Conservation (phyloP, 2,113 vertebrate genomes). For the Monarcha castaneiventris region DNA sequence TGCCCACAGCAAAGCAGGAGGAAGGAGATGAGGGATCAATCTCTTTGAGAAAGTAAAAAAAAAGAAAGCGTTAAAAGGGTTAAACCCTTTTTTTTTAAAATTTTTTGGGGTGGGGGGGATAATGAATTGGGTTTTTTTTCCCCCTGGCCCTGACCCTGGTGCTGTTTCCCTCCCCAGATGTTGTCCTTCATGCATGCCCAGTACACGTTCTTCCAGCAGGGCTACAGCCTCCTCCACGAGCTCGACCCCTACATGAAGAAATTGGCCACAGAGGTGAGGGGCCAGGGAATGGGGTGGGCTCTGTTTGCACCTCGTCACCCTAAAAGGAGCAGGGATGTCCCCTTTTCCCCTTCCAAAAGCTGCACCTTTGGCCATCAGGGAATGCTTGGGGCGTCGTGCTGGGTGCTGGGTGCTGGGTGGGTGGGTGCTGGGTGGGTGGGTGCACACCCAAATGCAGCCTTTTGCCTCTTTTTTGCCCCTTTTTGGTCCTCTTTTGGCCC, state of each 20-base stretch:
- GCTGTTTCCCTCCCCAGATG: conserved; percentile 77
- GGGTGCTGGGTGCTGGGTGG: background rate
- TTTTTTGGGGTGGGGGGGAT: background rate
- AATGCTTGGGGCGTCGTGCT: background rate
- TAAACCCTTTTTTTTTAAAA: background rate
- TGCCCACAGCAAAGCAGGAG: background rate
- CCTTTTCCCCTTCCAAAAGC: background rate
- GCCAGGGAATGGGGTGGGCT: background rate
- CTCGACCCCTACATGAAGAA: conserved; percentile 97
- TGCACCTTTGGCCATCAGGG: fast-evolving
- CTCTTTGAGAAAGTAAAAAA: background rate
- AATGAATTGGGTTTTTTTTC: background rate
- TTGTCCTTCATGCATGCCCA: conserved; percentile 97
- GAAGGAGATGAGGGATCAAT: background rate
- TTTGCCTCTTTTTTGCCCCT: background rate
- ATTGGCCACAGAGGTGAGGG: conserved; percentile 89
- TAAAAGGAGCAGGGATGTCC: background rate
- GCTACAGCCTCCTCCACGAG: conserved; percentile 89
- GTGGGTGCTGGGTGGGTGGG: background rate
- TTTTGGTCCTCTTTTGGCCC: background rate
- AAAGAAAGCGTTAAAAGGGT: no score
- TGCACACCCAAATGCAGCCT: background rate
- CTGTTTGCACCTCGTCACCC: background rate
- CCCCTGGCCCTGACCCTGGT: background rate
- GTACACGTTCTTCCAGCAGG: conserved; percentile 95